Evolutionary conservation across 2,797 vertebrate species (phyloP), one percentile per base, ranked within the genome.

Genomic region (Hoplostethus atlanticus): DNA sequence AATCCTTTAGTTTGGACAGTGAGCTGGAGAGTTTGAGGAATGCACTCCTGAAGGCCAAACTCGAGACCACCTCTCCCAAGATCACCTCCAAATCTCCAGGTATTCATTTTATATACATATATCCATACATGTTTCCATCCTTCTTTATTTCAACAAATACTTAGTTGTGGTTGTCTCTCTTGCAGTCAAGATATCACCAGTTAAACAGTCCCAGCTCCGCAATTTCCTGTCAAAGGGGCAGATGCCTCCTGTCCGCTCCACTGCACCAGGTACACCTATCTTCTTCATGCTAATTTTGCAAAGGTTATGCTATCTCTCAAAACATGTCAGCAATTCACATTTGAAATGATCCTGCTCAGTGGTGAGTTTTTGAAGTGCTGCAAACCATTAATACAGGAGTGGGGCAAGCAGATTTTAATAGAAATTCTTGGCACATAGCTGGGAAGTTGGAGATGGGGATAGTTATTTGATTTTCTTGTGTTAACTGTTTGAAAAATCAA

Each of bases 171-270:
- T 44, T 74, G 0, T 80, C 31, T 73, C 11, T 73, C 1, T 70
- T 92, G 38, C 89, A 94, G 95, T 94, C 73, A 99, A 97, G 82
- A 90, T 98, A 78, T 97, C 97, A 2, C 93, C 95, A 0, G 93
- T 93, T 68, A 99, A 99, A 80, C 96, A 96, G 80, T 90, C 95
- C 52, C 97, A 98, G 74, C 84, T 99, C 79, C 96, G 98, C 73
- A 98, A 96, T 91, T 98, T 99, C 80, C 94, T 99, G 28, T 96
- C 97, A 28, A 99, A 98, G 91, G 95, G 97, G 42, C 97, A 97
- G 84, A 97, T 96, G 73, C 97, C 97, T 3, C 97, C 96, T 1
- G 86, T 99, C 48, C 95, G 96, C 54, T 98, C 97, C 15, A 98
- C 96, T 10, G 98, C 98, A 81, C 98, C 98, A 96, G 98, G 98